Percentiles rank a stretch among this genome's conserved stretches.
Conservation (phyloP, 2,888 invertebrate genomes). For the Heliconius ismenius region DNA sequence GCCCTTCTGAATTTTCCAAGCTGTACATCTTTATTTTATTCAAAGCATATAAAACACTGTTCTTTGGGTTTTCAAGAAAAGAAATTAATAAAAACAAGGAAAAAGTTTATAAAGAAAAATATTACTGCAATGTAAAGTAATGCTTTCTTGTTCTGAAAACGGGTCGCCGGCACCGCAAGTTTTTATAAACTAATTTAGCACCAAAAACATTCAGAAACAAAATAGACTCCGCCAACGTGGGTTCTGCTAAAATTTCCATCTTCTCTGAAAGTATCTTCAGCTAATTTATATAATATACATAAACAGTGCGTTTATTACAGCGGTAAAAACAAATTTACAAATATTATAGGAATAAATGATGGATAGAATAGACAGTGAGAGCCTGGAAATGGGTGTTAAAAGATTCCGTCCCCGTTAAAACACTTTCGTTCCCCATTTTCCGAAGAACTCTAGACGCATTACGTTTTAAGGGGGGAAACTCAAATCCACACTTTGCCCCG, state of each 20-base stretch:
- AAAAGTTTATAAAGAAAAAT: conserved; percentile 74
- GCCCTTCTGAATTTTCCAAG: conserved; percentile 20
- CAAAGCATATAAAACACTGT: conserved; percentile 57
- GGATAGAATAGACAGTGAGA: too few relatives aligned
- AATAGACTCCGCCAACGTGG: conserved; percentile 29
- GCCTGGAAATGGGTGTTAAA: too few relatives aligned
- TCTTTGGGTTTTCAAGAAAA: conserved; percentile 60
- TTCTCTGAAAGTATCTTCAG: conserved; percentile 20
- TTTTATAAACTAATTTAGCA: conserved; percentile 45
- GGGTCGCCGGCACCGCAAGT: conserved; percentile 41
- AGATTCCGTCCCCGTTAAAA: too few relatives aligned
- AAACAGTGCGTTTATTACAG: too few relatives aligned
- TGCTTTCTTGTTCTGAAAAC: conserved; percentile 59
- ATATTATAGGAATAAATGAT: too few relatives aligned
- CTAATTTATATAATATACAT: conserved; percentile 18
- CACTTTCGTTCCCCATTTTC: too few relatives aligned
- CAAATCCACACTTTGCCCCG: too few relatives aligned
- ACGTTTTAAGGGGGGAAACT: too few relatives aligned
- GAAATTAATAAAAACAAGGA: conserved; percentile 72
- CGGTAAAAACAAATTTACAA: too few relatives aligned
- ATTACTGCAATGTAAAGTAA: conserved; percentile 71
- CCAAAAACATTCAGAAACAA: conserved; percentile 37
- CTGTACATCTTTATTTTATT: conserved; percentile 43
- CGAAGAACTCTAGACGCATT: too few relatives aligned
- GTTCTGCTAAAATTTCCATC: conserved; percentile 21